Percentiles rank a stretch among this genome's conserved stretches.
Conservation (phyloP, 2,888 invertebrate genomes). For the Podotricha telesiphe region DNA sequence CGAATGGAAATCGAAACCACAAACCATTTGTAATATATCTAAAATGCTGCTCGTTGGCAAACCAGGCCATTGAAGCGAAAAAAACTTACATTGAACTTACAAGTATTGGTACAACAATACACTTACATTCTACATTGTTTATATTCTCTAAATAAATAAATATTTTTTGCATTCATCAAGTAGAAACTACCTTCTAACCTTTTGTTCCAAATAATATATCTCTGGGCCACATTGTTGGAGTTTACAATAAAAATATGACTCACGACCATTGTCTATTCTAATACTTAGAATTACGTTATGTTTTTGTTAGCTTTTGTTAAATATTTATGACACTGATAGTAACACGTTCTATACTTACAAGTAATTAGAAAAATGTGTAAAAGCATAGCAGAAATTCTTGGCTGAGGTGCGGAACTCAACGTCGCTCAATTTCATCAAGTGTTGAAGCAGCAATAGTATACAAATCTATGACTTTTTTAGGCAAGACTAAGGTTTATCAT, state of each 20-base stretch:
- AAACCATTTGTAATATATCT: too few species aligned
- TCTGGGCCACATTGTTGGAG: not conserved
- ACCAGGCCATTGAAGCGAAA: not conserved
- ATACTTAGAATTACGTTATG: constrained; percentile 9
- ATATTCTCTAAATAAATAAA: not conserved
- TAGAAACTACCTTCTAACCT: constrained; percentile 9
- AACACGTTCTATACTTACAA: not conserved
- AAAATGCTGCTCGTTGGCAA: too few species aligned
- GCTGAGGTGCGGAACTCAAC: too few species aligned
- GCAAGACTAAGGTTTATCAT: too few species aligned
- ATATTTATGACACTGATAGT: not conserved
- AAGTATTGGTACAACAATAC: not conserved
- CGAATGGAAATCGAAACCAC: too few species aligned
- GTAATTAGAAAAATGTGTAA: too few species aligned
- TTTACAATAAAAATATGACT: constrained; percentile 16
- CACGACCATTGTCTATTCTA: constrained; percentile 13
- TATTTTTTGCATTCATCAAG: not conserved
- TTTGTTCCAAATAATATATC: constrained; percentile 8
- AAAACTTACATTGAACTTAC: not conserved
- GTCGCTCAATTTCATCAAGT: too few species aligned
- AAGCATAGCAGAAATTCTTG: too few species aligned
- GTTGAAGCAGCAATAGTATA: too few species aligned
- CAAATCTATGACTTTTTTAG: too few species aligned
- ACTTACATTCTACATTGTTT: not conserved
- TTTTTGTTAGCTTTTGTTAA: not conserved